A percentile compares a stretch with the other conserved stretches of the same genome.
phyloP scores from a whole-genome alignment of 2,888 invertebrate species.

The Hedychridium roseum region DNA sequence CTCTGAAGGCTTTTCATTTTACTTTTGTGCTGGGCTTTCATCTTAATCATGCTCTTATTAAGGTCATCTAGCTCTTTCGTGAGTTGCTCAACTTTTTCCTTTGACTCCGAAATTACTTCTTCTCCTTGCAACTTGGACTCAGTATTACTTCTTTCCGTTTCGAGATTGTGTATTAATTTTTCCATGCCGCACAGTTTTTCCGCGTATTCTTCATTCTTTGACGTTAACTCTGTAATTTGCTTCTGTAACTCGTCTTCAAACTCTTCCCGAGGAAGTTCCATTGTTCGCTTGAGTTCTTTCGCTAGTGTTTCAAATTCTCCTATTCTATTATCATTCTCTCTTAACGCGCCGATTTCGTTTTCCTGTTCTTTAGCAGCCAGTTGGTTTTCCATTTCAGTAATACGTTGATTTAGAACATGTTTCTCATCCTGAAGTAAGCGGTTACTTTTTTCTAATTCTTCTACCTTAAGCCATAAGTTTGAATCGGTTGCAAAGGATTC shows the following conservation, averaged over 20 bases:
- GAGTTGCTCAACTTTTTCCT: conserved; percentile 65
- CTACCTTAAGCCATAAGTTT: conserved; percentile 46
- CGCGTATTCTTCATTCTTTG: conserved; percentile 49
- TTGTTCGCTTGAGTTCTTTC: conserved; percentile 56
- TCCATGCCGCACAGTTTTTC: conserved; percentile 50
- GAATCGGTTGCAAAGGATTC: conserved; percentile 37
- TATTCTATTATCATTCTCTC: conserved; percentile 62
- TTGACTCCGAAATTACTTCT: conserved; percentile 40
- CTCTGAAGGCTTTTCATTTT: conserved; percentile 82
- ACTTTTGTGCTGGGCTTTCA: conserved; percentile 75
- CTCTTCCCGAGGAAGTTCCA: conserved; percentile 50
- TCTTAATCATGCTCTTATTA: conserved; percentile 80
- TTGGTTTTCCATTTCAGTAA: conserved; percentile 51
- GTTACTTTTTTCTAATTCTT: conserved; percentile 47
- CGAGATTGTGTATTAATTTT: conserved; percentile 44
- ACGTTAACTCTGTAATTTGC: conserved; percentile 43
- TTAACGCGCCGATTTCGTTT: conserved; percentile 38
- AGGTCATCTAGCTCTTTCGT: conserved; percentile 77
- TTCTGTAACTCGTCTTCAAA: conserved; percentile 49
- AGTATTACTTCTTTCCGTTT: conserved; percentile 43
- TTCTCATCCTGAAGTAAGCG: conserved; percentile 53
- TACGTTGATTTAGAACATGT: conserved; percentile 51
- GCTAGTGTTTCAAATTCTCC: conserved; percentile 60
- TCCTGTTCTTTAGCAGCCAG: conserved; percentile 40
- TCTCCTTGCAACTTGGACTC: conserved; percentile 36